Conservation (phyloP, 2,797 vertebrate genomes). For the Micromesistius poutassou region DNA sequence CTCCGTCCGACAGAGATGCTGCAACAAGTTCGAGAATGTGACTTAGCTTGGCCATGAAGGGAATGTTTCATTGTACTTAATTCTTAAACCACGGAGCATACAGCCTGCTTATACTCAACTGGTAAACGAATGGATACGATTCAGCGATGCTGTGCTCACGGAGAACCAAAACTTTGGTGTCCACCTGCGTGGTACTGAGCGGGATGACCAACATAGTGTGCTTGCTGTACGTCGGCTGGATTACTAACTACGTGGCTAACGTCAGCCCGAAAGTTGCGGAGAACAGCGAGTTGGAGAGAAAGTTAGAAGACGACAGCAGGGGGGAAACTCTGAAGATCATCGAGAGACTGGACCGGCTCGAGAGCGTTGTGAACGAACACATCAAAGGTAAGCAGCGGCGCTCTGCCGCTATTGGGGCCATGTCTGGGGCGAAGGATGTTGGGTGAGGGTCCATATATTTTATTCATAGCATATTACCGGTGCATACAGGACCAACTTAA, state of each 20-base stretch:
- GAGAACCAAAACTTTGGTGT: conserved; percentile 99
- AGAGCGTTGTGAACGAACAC: conserved; percentile 95
- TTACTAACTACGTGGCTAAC: conserved; percentile 92
- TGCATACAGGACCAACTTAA: background rate
- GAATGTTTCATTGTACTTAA: background rate
- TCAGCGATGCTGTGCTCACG: conserved; percentile 92
- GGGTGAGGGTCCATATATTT: background rate
- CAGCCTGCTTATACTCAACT: background rate
- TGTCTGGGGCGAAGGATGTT: background rate
- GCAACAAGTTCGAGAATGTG: background rate
- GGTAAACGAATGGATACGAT: conserved; percentile 15
- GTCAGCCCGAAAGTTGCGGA: conserved; percentile 84
- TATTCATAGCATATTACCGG: conserved; percentile 15
- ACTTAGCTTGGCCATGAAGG: background rate
- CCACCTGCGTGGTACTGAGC: conserved; percentile 94
- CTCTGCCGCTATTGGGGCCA: conserved; percentile 31
- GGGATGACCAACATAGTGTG: conserved; percentile 97
- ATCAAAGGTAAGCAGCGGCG: conserved; percentile 81
- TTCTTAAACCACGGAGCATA: background rate
- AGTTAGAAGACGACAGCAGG: conserved; percentile 89
- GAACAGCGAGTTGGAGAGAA: conserved; percentile 74
- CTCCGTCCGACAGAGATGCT: background rate
- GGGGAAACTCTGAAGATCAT: conserved; percentile 92
- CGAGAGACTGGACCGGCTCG: conserved; percentile 90
- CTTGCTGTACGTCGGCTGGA: conserved; percentile 95